Percentiles rank a stretch among this genome's conserved stretches.
Evolutionary conservation across 2,113 vertebrate genomes (phyloP).

Genomic region (Phoenicopterus ruber): DNA sequence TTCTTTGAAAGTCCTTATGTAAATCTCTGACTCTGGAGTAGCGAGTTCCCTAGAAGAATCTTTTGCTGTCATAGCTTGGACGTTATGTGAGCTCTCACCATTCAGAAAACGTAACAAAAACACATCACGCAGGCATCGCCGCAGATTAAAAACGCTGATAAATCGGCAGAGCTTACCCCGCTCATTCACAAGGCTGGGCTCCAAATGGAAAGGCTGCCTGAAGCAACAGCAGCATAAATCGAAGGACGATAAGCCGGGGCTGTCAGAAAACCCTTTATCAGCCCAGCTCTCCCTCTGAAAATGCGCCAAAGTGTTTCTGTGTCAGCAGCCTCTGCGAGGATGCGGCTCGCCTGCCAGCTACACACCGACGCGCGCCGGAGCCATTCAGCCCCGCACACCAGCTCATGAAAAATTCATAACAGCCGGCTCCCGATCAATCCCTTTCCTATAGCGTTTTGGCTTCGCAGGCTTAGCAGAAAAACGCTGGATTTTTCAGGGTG

Average conservation of each 20-base stretch:
- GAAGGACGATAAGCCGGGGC: slow-evolving; percentile 36
- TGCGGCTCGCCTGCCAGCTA: slow-evolving; percentile 71
- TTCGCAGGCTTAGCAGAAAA: background rate
- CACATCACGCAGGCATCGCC: slow-evolving; percentile 34
- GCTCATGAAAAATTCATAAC: slow-evolving; percentile 78
- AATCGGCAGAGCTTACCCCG: slow-evolving; percentile 22
- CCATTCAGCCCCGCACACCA: slow-evolving; percentile 76
- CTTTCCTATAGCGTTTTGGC: slow-evolving; percentile 26
- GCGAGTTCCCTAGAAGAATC: slow-evolving; percentile 79
- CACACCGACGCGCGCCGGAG: slow-evolving; percentile 71
- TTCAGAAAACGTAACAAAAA: slow-evolving; percentile 39
- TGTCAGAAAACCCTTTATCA: slow-evolving; percentile 56
- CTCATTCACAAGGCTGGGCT: slow-evolving; percentile 1
- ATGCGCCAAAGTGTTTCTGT: slow-evolving; percentile 65
- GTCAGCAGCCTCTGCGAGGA: slow-evolving; percentile 73
- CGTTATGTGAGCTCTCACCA: slow-evolving; percentile 43
- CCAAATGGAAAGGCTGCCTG: slow-evolving; percentile 30
- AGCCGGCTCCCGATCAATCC: slow-evolving; percentile 55
- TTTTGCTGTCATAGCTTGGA: slow-evolving; percentile 82
- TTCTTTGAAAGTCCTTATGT: slow-evolving; percentile 96
- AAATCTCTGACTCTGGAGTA: slow-evolving; percentile 84
- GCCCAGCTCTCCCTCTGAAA: slow-evolving; percentile 69
- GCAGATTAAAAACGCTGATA: slow-evolving; percentile 12
- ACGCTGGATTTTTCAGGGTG: background rate
- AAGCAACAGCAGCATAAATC: slow-evolving; percentile 14